These are phyloP conservation scores for Stegodyphus dumicola DNA, from an alignment of 1,140 invertebrate species.

Conservation along the genomic window DNA sequence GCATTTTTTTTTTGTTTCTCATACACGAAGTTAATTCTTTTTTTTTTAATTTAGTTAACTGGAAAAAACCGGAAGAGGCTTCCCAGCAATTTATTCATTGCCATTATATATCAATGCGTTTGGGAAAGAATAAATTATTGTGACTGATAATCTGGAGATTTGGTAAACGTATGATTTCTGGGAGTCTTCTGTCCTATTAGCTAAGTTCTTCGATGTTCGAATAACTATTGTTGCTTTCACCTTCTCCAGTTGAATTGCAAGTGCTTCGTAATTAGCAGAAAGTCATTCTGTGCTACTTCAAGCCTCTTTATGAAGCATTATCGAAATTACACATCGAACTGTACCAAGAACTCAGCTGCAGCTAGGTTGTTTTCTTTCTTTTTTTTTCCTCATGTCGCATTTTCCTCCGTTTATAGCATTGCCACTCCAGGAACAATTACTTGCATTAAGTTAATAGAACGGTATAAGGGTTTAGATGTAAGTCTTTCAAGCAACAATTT, in stretches of 20 bases:
- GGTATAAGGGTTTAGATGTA: background rate
- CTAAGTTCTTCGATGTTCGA: background rate
- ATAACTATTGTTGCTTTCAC: conserved; percentile 10
- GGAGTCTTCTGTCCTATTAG: background rate
- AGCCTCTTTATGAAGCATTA: conserved; percentile 21
- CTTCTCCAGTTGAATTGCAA: background rate
- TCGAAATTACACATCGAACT: conserved; percentile 27
- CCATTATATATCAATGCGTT: too few relatives aligned
- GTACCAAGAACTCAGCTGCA: background rate
- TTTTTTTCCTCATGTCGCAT: background rate
- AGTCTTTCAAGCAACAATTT: background rate
- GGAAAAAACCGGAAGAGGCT: background rate
- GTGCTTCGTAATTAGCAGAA: conserved; percentile 14
- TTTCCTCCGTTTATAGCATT: background rate
- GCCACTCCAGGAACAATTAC: conserved; percentile 6
- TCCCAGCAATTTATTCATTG: too few relatives aligned
- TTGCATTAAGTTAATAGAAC: background rate
- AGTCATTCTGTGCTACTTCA: conserved; percentile 5
- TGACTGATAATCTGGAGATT: background rate
- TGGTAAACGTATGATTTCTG: background rate
- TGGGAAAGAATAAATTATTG: too few relatives aligned
- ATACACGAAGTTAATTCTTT: too few relatives aligned
- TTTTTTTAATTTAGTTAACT: too few relatives aligned
- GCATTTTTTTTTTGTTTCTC: too few relatives aligned
- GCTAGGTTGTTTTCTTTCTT: background rate